Conservation (phyloP, 2,888 invertebrate species). For the Scaptomyza tumidula region DNA sequence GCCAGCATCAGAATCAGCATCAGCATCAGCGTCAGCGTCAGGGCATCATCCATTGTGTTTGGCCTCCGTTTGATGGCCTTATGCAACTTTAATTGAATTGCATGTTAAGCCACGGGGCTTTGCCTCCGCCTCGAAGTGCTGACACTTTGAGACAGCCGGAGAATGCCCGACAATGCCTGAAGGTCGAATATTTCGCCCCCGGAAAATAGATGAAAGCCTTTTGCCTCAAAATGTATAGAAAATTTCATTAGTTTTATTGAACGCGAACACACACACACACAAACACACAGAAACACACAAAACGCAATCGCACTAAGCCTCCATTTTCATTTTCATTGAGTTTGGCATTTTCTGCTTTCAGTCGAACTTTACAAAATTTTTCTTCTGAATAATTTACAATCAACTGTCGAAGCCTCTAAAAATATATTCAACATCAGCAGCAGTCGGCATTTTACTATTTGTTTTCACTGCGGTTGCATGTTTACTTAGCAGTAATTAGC, state of each 20-base stretch:
- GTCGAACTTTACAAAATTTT: slow-evolving; percentile 1
- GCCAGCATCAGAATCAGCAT: background rate
- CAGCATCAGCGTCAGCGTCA: background rate
- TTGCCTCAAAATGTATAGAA: slow-evolving; percentile 13
- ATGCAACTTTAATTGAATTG: slow-evolving; percentile 77
- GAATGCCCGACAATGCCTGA: slow-evolving; percentile 12
- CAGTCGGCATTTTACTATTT: slow-evolving; percentile 37
- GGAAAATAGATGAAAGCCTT: slow-evolving; percentile 1
- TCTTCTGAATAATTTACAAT: slow-evolving; percentile 40
- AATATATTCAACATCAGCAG: slow-evolving; percentile 13
- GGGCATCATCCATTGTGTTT: slow-evolving; percentile 27
- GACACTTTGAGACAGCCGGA: slow-evolving; percentile 44
- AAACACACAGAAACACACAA: background rate
- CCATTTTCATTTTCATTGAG: slow-evolving; percentile 12
- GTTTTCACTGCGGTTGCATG: slow-evolving; percentile 42
- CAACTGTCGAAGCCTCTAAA: slow-evolving; percentile 1
- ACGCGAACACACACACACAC: background rate
- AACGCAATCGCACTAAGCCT: slow-evolving; percentile 25
- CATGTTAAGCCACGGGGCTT: slow-evolving; percentile 64
- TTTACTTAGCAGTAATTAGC: slow-evolving; percentile 66
- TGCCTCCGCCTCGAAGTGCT: slow-evolving; percentile 37
- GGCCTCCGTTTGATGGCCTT: slow-evolving; percentile 57
- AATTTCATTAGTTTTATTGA: slow-evolving; percentile 62
- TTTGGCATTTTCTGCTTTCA: slow-evolving; percentile 21
- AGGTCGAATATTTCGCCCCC: slow-evolving; percentile 12